These are phyloP conservation scores for Leptosomus discolor DNA, from an alignment of 2,113 vertebrate genomes.

Conservation along the genomic window DNA sequence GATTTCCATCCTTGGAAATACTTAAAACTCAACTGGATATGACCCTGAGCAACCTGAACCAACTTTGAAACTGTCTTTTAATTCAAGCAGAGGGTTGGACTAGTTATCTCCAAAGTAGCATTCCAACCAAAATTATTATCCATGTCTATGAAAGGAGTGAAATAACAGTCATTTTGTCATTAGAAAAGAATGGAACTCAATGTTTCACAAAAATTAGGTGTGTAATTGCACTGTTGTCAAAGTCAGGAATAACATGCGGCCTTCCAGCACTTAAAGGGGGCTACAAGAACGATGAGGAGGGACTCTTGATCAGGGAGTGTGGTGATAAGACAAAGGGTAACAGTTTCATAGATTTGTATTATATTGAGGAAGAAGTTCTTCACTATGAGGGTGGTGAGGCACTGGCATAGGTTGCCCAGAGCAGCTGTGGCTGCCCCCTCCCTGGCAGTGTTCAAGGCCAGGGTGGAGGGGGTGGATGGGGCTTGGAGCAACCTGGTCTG, in stretches of 20 bases:
- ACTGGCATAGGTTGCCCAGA: no score
- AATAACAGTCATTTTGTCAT: not conserved
- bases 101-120: not conserved
- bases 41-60: not conserved
- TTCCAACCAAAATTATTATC: not conserved
- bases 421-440: no score
- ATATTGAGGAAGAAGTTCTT: no score
- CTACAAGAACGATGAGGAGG: no score
- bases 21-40: not conserved
- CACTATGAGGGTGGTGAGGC: no score
- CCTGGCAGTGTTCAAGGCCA: no score
- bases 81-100: not conserved
- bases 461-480: no score
- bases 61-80: not conserved
- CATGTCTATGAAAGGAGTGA: not conserved
- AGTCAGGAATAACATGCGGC: not conserved
- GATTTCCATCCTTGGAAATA: not conserved
- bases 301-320: no score
- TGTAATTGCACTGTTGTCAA: not conserved
- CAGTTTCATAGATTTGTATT: no score
- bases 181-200: not conserved
- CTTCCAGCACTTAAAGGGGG: no score
- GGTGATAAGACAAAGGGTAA: no score
- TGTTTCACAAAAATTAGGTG: not conserved
- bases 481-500: no score